These are phyloP conservation scores for Zygothrica quintamaculata DNA, from an alignment of 2,888 invertebrate species.

Conservation along the genomic window DNA sequence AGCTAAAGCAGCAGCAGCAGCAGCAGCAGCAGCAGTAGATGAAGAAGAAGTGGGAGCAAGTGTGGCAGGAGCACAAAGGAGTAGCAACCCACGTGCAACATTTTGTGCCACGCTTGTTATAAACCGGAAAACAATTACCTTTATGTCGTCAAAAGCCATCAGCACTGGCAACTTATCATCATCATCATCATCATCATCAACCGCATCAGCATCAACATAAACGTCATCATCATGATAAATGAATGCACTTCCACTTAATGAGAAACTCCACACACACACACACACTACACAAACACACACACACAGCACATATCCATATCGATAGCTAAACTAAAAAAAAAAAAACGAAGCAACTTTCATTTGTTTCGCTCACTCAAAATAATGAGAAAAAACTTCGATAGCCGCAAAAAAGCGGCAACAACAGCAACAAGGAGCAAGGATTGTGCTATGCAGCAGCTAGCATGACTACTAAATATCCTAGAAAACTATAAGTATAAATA, in stretches of 20 bases:
- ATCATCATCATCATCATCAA: constrained; percentile 25
- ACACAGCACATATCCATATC: too few relatives aligned
- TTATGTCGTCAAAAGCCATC: constrained; percentile 74
- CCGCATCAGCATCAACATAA: constrained; percentile 10
- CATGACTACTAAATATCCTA: constrained; percentile 17
- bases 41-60: too few relatives aligned
- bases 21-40: too few relatives aligned
- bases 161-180: constrained; percentile 59
- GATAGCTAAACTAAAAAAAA: constrained; percentile 15
- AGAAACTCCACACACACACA: constrained; percentile 41
- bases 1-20: too few relatives aligned
- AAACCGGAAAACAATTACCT: constrained; percentile 75
- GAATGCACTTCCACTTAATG: constrained; percentile 78
- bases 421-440: constrained; percentile 2
- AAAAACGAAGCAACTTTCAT: constrained; percentile 65
- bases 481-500: too few relatives aligned
- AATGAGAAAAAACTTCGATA: constrained; percentile 63
- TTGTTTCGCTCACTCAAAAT: constrained; percentile 75
- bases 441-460: too few relatives aligned
- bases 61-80: constrained; percentile 1
- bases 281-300: too few relatives aligned
- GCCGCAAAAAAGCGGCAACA: constrained; percentile 19
- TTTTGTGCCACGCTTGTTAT: constrained; percentile 41
- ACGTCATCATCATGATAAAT: constrained; percentile 28
- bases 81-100: constrained; percentile 48